Evolutionary conservation across 1,140 invertebrate species (phyloP), one percentile per base, ranked within the genome.

Genomic region (Leptestheria dahalacensis): DNA sequence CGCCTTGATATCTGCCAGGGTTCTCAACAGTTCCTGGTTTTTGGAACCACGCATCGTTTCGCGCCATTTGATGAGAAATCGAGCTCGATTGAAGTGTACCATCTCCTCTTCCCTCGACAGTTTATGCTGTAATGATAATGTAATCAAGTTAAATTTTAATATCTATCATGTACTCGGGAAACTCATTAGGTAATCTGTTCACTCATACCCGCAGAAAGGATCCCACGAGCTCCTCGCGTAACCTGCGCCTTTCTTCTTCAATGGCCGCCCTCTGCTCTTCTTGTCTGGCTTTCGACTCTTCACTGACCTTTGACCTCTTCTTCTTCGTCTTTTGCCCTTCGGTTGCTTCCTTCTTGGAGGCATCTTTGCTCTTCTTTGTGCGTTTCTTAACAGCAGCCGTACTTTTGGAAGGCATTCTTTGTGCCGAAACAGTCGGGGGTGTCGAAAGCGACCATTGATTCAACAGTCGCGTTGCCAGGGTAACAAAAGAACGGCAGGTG

Each of bases 181-280:
- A n/a, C 48, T 1, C 3, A 25, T 23, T 24, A 51, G 18, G 3
- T 26, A 26, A 54, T 11, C 25, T 41, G n/a, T n/a, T n/a, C n/a
- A n/a, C n/a, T n/a, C n/a, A n/a, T 60, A 60, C 58, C 58, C 58
- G 15, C 21, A 60, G 58, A 53, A 60, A 60, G 11, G 58, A 52
- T 28, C 41, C 29, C 15, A 60, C 48, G 15, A 60, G 51, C 52
- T 60, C 58, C 52, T 60, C 58, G 2, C 58, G 26, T 24, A 60
- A 50, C 21, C 58, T 50, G 26, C 58, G 25, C 18, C 58, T 50
- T 52, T 60, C 58, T 60, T 60, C 58, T 29, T 60, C 58, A 18
- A 60, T 49, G 9, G 58, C 58, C 24, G 58, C 58, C 33, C 58
- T 48, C 52, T 60, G 58, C 49, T 60, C 58, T 29, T 60, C 48